Percentiles rank a stretch among this genome's conserved stretches.
phyloP scores from a whole-genome alignment of 2,888 invertebrate species.

The Sphecodes monilicornis region DNA sequence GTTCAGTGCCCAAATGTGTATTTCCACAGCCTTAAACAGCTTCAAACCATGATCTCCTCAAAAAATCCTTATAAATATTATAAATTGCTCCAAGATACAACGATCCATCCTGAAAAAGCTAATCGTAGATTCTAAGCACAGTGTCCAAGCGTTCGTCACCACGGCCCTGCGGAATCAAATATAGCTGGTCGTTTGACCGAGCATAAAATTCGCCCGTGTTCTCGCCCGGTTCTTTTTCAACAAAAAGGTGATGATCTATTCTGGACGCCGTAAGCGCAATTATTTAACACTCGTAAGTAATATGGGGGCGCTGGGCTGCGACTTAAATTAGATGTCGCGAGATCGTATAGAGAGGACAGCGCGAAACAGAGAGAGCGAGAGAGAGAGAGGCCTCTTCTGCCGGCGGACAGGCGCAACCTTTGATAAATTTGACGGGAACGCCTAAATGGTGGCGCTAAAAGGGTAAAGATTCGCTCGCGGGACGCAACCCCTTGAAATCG shows the following conservation, averaged over 20 bases:
- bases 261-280: conserved; percentile 23
- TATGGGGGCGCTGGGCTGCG: conserved; percentile 11
- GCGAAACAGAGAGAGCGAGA: neutral
- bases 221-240: neutral
- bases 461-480: conserved; percentile 43
- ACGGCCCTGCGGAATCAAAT: conserved; percentile 16
- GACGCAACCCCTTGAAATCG: conserved; percentile 49
- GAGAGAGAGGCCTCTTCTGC: neutral
- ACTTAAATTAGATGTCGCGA: conserved; percentile 58
- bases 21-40: too few species aligned
- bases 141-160: neutral
- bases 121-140: neutral
- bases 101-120: neutral
- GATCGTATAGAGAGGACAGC: neutral
- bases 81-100: neutral
- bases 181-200: conserved; percentile 18
- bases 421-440: conserved; percentile 56
- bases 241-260: conserved; percentile 37
- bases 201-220: conserved; percentile 19
- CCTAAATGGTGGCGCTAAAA: conserved; percentile 60
- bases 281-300: conserved; percentile 39
- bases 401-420: conserved; percentile 29
- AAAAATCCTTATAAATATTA: neutral
- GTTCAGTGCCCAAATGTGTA: too few species aligned
- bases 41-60: neutral